Conservation (phyloP, 2,888 invertebrate genomes). For the Parapristionchus giblindavisi region DNA sequence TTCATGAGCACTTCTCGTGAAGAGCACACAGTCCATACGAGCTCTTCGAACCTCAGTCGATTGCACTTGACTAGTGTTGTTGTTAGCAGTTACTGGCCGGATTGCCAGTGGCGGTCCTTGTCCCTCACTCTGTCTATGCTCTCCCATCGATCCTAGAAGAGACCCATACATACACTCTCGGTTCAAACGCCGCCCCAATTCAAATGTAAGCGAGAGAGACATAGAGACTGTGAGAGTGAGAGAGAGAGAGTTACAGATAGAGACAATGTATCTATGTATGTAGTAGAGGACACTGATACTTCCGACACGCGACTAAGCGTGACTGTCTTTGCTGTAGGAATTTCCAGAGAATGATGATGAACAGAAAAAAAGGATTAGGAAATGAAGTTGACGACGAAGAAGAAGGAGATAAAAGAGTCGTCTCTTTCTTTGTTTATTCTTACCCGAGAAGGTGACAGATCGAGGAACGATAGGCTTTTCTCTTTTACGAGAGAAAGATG, state of each 20-base stretch:
- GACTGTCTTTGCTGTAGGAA: too few relatives aligned
- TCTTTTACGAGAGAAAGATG: constrained; percentile 12
- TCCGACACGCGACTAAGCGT: too few relatives aligned
- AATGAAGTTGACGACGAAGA: neutral
- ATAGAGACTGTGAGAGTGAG: neutral
- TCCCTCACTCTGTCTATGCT: constrained; percentile 28
- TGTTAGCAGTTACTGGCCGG: too few relatives aligned
- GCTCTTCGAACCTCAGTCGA: constrained; percentile 20
- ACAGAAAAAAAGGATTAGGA: neutral
- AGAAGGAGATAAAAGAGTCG: neutral
- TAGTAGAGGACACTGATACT: too few relatives aligned
- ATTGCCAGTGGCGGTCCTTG: too few relatives aligned
- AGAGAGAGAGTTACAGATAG: neutral
- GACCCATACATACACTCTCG: constrained; percentile 14
- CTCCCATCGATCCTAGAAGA: constrained; percentile 35
- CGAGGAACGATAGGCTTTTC: constrained; percentile 15
- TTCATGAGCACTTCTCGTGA: constrained; percentile 17
- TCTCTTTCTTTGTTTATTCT: neutral
- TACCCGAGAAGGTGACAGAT: constrained; percentile 36
- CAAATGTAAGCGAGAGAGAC: constrained; percentile 5
- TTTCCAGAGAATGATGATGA: neutral
- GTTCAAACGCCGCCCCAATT: constrained; percentile 7
- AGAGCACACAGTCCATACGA: constrained; percentile 33
- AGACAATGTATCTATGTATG: too few relatives aligned
- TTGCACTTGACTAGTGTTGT: constrained; percentile 1